Evolutionary conservation across 2,888 invertebrate genomes (phyloP), one percentile per base, ranked within the genome.

Genomic region (Diaperis boleti): DNA sequence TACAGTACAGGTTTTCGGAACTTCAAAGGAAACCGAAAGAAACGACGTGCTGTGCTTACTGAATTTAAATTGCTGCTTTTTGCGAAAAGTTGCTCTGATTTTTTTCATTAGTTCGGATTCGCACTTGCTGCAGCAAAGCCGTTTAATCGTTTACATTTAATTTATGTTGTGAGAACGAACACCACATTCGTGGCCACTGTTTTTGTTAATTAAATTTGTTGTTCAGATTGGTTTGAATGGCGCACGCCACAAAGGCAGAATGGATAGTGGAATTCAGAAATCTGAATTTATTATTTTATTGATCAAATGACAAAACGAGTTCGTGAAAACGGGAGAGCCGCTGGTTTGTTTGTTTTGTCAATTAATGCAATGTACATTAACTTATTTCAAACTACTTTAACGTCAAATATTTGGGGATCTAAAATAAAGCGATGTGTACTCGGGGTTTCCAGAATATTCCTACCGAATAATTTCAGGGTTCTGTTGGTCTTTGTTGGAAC

Each of bases 21-120:
- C 49, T 18, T 49, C 49, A 49, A 49, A 49, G 49, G 11, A 49
- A 26, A 29, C 10, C 17, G 14, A 31, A 47, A 47, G 29, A 47
- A 29, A 29, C 31, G 26, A 26, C 26, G 26, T 26, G 26, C 3
- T 26, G 26, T 8, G 26, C n/a, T 26, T 8, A 26, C 26, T 26
- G 6, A 26, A 26, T 26, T 26, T 26, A 5, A 26, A n/a, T n/a
- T 26, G 26, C 26, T n/a, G 2, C 8, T 26, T 26, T 20, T 26
- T 26, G 26, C 26, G 26, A 26, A 26, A 5, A 26, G 8, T 26
- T 26, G n/a, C 26, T 26, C 3, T n/a, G 26, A 26, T 26, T 26
- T 26, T 20, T 20, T 26, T 26, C 6, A 26, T 26, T 26, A 26
- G 26, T 26, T 26, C n/a, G 3, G n/a, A 26, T 26, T 26, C 26